Evolutionary conservation across 92 coral and sea anemone species (phyloP), one percentile per base, ranked within the genome.

Genomic region (Parazoanthus atlanticus): DNA sequence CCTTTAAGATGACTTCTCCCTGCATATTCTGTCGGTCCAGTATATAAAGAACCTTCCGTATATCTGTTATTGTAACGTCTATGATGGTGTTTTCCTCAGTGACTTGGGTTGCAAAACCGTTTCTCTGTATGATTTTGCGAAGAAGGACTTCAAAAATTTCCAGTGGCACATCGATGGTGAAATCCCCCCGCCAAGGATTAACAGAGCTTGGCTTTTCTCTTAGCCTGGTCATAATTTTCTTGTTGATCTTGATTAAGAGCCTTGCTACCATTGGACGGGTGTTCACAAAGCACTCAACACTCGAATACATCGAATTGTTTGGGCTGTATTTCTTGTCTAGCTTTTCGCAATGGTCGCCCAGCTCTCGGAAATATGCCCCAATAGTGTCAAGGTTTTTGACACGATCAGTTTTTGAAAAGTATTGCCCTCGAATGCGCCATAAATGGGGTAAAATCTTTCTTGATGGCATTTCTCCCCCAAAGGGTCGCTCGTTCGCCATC

Each of bases 1-100:
- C 54, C 67, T 64, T 88, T 58, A 82, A 69, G 16, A 88, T 38
- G 19, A 88, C 1, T 79, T 88, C 86, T 25, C 90, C 90, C 6
- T 88, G 74, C 77, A 88, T 88, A 31, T 77, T 88, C 46, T 88
- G 90, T 64, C 66, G 61, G 66, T 88, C 47, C 23, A 88, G 73
- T 26, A 88, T 69, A 78, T 88, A 88, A 8, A 78, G 23, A 21
- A 40, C 90, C 46, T 88, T 88, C 21, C 90, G 40, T 17, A 64
- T 2, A 33, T 88, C 90, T 23, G 78, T 88, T 25, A 88, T 80
- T 9, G 25, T 32, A 65, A 88, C 66, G 3, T 52, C 77, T 47
- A 61, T 88, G 28, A 32, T 26, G 47, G 85, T 65, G 36, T 88
- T 77, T 30, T 72, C 65, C 65, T 86, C 82, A 9, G 58, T 74